A percentile compares a stretch with the other conserved stretches of the same genome.
phyloP scores from a whole-genome alignment of 2,797 vertebrate genomes.

The Aselliscus stoliczkanus region DNA sequence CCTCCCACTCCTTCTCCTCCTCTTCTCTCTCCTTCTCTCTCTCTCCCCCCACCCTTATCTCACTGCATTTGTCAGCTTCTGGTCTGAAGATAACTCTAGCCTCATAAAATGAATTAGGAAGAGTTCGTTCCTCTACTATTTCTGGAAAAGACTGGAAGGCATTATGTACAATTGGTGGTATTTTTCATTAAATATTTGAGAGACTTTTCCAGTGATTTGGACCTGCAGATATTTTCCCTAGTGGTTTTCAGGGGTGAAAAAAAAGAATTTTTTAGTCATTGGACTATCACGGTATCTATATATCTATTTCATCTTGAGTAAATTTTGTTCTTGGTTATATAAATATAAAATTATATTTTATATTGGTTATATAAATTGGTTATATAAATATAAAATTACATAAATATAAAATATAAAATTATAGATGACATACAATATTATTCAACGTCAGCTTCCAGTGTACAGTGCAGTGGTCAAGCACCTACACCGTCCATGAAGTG shows the following conservation, averaged over 20 bases:
- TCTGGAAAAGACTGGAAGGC: background rate
- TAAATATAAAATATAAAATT: no score
- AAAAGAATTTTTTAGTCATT: background rate
- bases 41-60: background rate
- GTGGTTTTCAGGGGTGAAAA: no score
- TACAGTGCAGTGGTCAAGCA: no score
- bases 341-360: no score
- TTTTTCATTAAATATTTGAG: background rate
- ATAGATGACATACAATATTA: no score
- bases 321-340: background rate
- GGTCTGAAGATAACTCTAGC: background rate
- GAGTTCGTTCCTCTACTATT: background rate
- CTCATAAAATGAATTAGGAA: background rate
- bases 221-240: background rate
- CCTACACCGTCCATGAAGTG: no score
- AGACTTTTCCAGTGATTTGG: background rate
- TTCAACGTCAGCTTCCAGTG: no score
- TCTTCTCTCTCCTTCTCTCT: background rate
- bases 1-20: no score
- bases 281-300: background rate
- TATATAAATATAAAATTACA: no score
- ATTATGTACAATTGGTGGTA: background rate
- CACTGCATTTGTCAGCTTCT: background rate
- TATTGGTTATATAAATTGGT: no score
- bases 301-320: background rate